Evolutionary conservation across 2,113 vertebrate genomes (phyloP).

Genomic region (Polypterus bichir): DNA sequence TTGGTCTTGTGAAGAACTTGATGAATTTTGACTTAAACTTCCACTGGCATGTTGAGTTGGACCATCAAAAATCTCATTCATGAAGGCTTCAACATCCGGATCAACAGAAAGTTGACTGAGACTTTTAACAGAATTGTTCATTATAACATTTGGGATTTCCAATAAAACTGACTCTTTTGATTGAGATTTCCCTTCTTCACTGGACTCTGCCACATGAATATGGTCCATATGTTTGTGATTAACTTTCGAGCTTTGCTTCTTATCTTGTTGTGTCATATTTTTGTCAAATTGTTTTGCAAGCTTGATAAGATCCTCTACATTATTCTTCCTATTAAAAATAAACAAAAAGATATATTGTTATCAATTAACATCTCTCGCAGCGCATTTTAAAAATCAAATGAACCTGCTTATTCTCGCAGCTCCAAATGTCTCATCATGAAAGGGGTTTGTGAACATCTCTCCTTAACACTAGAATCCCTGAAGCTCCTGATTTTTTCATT

Average conservation of each 20-base stretch:
- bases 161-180: no score
- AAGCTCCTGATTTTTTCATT: no score
- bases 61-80: conserved; percentile 76
- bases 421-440: no score
- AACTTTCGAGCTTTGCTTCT: conserved; percentile 41
- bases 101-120: conserved; percentile 37
- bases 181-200: not conserved
- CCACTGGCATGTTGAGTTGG: conserved; percentile 69
- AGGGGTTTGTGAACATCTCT: no score
- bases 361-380: no score
- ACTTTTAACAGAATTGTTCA: not conserved
- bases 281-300: conserved; percentile 79
- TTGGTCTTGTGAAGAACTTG: conserved; percentile 26
- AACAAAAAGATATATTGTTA: not conserved
- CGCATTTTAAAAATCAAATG: no score
- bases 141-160: conserved; percentile 17
- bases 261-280: conserved; percentile 67
- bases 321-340: conserved; percentile 40
- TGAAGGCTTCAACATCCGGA: conserved; percentile 54
- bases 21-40: conserved; percentile 53
- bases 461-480: no score
- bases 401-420: no score
- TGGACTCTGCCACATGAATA: conserved; percentile 15
- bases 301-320: conserved; percentile 74
- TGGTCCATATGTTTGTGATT: conserved; percentile 24